Conservation (phyloP, 2,888 invertebrate genomes). For the Caenorhabditis sp. region DNA sequence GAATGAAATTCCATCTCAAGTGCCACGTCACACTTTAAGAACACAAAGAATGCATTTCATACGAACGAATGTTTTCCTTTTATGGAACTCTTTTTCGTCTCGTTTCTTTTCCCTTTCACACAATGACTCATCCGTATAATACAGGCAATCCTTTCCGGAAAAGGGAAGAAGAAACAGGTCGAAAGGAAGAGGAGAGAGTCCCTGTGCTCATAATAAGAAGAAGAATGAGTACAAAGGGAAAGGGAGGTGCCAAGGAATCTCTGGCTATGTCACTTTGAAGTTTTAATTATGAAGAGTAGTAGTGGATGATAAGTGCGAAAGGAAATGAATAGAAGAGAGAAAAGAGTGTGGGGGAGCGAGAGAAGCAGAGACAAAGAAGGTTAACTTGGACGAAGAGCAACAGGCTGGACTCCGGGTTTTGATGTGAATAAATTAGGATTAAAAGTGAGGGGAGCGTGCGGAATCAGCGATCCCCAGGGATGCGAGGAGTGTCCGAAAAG, state of each 20-base stretch:
- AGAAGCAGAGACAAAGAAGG: slow-evolving; percentile 37
- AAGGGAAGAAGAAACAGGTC: background rate
- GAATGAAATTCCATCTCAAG: too few species aligned
- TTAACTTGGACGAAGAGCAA: slow-evolving; percentile 36
- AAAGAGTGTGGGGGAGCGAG: slow-evolving; percentile 21
- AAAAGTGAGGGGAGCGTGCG: slow-evolving; percentile 24
- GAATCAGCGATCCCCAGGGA: slow-evolving; percentile 48
- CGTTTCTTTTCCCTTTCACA: slow-evolving; percentile 1
- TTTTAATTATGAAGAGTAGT: slow-evolving; percentile 54
- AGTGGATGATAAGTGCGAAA: slow-evolving; percentile 39
- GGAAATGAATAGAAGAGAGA: slow-evolving; percentile 13
- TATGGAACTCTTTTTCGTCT: slow-evolving; percentile 17
- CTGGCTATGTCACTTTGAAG: slow-evolving; percentile 45
- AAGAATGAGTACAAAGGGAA: background rate
- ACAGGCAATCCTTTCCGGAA: slow-evolving; percentile 1
- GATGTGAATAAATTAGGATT: slow-evolving; percentile 54
- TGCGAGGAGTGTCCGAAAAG: slow-evolving; percentile 12
- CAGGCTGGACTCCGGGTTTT: slow-evolving; percentile 32
- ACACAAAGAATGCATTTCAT: background rate
- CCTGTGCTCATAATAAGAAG: too few species aligned
- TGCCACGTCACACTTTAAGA: background rate
- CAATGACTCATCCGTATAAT: slow-evolving; percentile 16
- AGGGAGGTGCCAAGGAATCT: slow-evolving; percentile 16
- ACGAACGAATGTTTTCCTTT: slow-evolving; percentile 9
- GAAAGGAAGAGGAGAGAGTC: background rate